Evolutionary conservation across 2,888 invertebrate species (phyloP).

Genomic region (Ectropis crepuscularia): DNA sequence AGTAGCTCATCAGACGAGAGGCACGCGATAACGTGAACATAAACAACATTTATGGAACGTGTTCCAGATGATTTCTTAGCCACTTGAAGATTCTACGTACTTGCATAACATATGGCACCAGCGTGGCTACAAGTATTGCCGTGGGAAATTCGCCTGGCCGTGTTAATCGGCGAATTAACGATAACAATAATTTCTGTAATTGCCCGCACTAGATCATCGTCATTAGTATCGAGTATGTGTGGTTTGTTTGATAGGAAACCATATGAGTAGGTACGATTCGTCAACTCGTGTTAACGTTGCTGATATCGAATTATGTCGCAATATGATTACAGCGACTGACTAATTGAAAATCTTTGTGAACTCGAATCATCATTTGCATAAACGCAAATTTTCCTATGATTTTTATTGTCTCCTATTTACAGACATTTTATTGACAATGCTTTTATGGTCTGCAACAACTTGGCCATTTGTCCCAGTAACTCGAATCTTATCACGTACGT

Average conservation of each 20-base stretch:
- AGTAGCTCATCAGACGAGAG: conserved; percentile 58
- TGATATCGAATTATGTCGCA: conserved; percentile 9
- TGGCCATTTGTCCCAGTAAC: conserved; percentile 62
- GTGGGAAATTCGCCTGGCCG: conserved; percentile 35
- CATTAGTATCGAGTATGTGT: conserved; percentile 13
- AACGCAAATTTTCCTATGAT: conserved; percentile 17
- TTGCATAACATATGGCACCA: conserved; percentile 29
- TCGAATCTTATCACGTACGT: conserved; percentile 68
- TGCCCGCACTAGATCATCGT: conserved; percentile 25
- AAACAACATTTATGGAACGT: conserved; percentile 53
- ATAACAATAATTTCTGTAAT: conserved; percentile 42
- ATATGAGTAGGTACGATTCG: background rate
- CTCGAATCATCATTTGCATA: background rate
- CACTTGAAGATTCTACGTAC: conserved; percentile 41
- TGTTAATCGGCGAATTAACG: conserved; percentile 37
- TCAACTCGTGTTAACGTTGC: background rate
- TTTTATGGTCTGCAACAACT: conserved; percentile 41
- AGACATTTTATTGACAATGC: conserved; percentile 3
- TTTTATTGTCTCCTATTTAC: conserved; percentile 15
- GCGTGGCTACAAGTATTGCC: conserved; percentile 28
- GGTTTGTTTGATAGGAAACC: background rate
- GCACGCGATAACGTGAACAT: conserved; percentile 64
- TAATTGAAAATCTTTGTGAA: conserved; percentile 18
- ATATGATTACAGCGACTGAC: conserved; percentile 9
- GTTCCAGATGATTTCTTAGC: conserved; percentile 42